phyloP scores from a whole-genome alignment of 2,113 vertebrate species.

The Oriolus oriolus region DNA sequence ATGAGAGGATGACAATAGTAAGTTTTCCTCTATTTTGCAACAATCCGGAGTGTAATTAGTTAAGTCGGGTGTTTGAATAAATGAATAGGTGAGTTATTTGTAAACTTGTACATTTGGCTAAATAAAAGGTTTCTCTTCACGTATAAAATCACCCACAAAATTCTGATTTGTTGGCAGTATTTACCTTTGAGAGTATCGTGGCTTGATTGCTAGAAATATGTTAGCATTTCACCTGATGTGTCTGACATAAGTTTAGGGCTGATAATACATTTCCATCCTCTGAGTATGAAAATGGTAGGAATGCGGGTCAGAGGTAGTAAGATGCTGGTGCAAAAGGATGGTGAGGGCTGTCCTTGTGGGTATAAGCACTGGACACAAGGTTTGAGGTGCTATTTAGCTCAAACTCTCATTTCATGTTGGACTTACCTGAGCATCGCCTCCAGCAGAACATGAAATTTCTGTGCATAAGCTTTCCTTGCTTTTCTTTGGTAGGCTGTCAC shows the following conservation, averaged over 20 bases:
- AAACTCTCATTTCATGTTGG: accelerated
- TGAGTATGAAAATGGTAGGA: not conserved
- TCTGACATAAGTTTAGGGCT: not conserved
- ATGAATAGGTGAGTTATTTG: not conserved
- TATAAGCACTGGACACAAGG: accelerated
- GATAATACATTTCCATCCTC: not conserved
- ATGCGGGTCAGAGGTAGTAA: not conserved
- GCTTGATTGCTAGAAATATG: not conserved
- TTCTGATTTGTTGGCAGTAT: not conserved
- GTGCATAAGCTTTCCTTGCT: not conserved
- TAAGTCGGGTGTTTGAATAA: not conserved
- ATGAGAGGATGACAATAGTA: not conserved
- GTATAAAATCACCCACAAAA: not conserved
- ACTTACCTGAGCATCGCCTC: not conserved
- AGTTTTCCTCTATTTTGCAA: not conserved
- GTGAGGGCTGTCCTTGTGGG: not conserved
- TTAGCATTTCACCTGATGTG: not conserved
- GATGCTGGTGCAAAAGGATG: not conserved
- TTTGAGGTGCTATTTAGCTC: not conserved
- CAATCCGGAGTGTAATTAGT: not conserved
- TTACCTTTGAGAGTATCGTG: not conserved
- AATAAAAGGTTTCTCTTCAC: not conserved
- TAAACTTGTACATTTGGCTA: not conserved
- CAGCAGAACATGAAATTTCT: not conserved
- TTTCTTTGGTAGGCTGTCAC: not conserved